Base-by-base conservation (phyloP, 2,113 vertebrate species). In the Podilymbus podiceps region DNA sequence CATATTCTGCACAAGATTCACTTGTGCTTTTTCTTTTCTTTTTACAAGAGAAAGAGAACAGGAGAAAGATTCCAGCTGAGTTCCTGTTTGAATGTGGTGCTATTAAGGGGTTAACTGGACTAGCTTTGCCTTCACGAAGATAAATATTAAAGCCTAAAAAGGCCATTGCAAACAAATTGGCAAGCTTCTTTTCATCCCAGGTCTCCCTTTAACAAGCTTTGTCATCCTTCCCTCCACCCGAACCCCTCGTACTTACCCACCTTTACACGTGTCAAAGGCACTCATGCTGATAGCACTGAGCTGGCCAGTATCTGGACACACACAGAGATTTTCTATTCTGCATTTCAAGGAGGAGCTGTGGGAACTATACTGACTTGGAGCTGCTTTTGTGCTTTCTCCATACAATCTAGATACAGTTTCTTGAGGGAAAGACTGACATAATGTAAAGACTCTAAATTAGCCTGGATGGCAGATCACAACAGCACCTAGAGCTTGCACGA, bases 31-130 rank as follows among this genome's bases (percentile, higher is more conserved):
- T 44, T 33, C 16, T 27, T 13, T 21, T 52, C 40, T 58, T 49
- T 35, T 44, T 5, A 30, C 2, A 6, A 22, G 3, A 17, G 35
- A 85, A 3, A 4, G 27, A 46, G 15, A 42, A 9, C 1, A 5
- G 16, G 31, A 81, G 23, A 52, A 56, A 64, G 21, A 71, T 80
- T 28, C 33, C 50, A 52, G 30, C 15, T 68, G 79, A 35, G 22
- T 59, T 81, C 15, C 24, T 74, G 16, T 35, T 46, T 35, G 47
- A 91, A 67, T 42, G 8, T 53, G 24, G 21, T 18, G 21, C 9
- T 64, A 16, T 49, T n/a, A 49, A 56, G 15, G 27, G 20, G 4
- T 85, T 67, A 68, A 33, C 15, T 47, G 15, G 31, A 81, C 49
- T 52, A 79, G 33, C 7, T 89, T 79, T 68, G 28, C 27, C 25